Percentiles rank a stretch among this genome's conserved stretches.
These are phyloP conservation scores for Anthopleura xanthogrammica DNA, from an alignment of 92 coral and sea anemone species.

Conservation along the genomic window DNA sequence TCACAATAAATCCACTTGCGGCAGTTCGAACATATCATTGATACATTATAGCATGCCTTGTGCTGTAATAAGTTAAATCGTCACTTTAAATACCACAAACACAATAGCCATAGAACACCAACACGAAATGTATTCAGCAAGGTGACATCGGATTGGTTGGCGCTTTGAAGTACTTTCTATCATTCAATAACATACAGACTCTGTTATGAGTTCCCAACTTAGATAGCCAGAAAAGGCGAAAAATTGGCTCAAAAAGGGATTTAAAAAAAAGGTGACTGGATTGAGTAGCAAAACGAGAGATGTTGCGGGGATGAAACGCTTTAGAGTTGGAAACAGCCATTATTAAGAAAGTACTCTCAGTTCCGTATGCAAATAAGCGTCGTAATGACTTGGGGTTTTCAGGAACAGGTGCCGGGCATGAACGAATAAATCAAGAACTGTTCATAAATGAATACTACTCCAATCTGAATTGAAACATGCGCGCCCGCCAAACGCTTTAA, in stretches of 20 bases:
- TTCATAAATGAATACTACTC: conserved; percentile 19
- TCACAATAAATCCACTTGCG: neutral
- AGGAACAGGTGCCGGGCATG: conserved; percentile 39
- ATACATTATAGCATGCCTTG: neutral
- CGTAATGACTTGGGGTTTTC: conserved; percentile 34
- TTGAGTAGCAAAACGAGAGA: neutral
- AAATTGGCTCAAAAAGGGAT: neutral
- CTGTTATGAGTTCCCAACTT: neutral
- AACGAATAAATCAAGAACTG: conserved; percentile 39
- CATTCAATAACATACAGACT: neutral
- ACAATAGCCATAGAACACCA: neutral
- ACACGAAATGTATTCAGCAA: neutral
- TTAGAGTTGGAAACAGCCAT: neutral
- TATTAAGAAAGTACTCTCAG: conserved; percentile 12
- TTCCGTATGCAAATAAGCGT: conserved; percentile 46
- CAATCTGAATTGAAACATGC: conserved; percentile 9
- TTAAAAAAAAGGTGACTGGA: neutral
- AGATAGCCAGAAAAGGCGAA: neutral
- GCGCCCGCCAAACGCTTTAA: conserved; percentile 14
- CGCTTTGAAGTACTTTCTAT: neutral
- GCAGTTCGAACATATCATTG: neutral
- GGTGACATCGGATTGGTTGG: neutral
- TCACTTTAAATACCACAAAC: neutral
- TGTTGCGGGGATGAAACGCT: neutral
- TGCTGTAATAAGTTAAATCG: neutral